phyloP scores from a whole-genome alignment of 1,140 invertebrate genomes.

The Hermetia illucens region DNA sequence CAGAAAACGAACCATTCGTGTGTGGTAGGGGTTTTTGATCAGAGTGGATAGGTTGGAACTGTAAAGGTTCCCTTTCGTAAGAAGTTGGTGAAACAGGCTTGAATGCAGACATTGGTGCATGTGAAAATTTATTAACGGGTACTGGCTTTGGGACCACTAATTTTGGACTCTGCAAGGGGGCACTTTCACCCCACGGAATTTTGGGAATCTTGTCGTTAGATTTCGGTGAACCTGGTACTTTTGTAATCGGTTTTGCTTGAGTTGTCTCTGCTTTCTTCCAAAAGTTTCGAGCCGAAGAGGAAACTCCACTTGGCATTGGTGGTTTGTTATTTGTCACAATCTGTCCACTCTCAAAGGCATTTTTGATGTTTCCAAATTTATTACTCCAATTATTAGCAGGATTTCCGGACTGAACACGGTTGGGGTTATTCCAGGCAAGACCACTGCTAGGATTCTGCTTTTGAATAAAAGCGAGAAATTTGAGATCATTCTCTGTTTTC shows the following conservation, averaged over 20 bases:
- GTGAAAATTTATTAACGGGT: conserved; percentile 52
- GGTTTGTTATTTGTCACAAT: conserved; percentile 20
- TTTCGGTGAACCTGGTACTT: conserved; percentile 17
- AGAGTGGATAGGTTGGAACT: neutral
- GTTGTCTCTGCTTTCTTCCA: conserved; percentile 40
- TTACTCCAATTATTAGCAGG: conserved; percentile 50
- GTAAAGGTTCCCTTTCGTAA: neutral
- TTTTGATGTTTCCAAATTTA: conserved; percentile 72
- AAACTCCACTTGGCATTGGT: conserved; percentile 13
- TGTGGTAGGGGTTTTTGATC: neutral
- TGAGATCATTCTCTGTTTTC: conserved; percentile 70
- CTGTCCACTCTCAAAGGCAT: conserved; percentile 50
- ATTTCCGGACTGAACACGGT: conserved; percentile 9
- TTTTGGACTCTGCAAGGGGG: conserved; percentile 2
- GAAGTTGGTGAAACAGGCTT: conserved; percentile 32
- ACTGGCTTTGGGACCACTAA: conserved; percentile 28
- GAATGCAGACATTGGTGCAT: conserved; percentile 55
- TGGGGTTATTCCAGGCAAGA: conserved; percentile 17
- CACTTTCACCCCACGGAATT: conserved; percentile 14
- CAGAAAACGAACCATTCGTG: too few relatives aligned
- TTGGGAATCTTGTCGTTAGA: conserved; percentile 16
- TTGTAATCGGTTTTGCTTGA: conserved; percentile 10
- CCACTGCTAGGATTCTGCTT: conserved; percentile 45
- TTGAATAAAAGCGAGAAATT: conserved; percentile 68
- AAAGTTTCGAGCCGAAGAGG: conserved; percentile 36